These are phyloP conservation scores for Amazona guildingii DNA, from an alignment of 2,113 vertebrate genomes.

Conservation along the genomic window DNA sequence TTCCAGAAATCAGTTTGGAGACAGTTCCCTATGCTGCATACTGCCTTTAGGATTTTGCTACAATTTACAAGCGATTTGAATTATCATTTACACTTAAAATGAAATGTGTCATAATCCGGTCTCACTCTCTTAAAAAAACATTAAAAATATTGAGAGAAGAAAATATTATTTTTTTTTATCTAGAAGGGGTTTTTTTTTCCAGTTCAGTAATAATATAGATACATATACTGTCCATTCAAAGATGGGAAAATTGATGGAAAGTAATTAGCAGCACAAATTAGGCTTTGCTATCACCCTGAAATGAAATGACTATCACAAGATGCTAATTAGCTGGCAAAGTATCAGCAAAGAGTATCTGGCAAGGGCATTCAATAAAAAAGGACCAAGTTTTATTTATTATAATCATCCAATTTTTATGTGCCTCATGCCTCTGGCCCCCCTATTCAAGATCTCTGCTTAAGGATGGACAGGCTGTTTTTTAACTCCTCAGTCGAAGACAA, in stretches of 20 bases:
- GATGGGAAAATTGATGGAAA: slow-evolving; percentile 19
- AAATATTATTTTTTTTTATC: not conserved
- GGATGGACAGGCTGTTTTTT: not conserved
- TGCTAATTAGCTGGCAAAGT: slow-evolving; percentile 21
- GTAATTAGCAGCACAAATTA: slow-evolving; percentile 39
- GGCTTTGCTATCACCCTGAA: slow-evolving; percentile 19
- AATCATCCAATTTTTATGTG: not conserved
- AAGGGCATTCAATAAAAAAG: not conserved
- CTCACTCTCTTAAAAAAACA: not conserved
- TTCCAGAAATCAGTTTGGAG: not conserved
- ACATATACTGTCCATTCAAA: not conserved
- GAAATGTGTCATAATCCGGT: not conserved
- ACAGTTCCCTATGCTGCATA: not conserved
- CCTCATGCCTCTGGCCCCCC: not conserved
- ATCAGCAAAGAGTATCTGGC: not conserved
- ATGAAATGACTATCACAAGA: not conserved
- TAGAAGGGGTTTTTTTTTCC: not conserved
- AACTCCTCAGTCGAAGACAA: not conserved
- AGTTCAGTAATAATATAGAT: not conserved
- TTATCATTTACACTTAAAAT: not conserved
- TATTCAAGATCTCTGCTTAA: not conserved
- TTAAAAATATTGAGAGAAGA: not conserved
- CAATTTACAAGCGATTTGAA: not conserved
- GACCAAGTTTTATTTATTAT: not conserved
- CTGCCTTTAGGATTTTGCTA: not conserved